Evolutionary conservation across 2,797 vertebrate species (phyloP), one percentile per base, ranked within the genome.

Genomic region (Mormyrus hasselquistii): DNA sequence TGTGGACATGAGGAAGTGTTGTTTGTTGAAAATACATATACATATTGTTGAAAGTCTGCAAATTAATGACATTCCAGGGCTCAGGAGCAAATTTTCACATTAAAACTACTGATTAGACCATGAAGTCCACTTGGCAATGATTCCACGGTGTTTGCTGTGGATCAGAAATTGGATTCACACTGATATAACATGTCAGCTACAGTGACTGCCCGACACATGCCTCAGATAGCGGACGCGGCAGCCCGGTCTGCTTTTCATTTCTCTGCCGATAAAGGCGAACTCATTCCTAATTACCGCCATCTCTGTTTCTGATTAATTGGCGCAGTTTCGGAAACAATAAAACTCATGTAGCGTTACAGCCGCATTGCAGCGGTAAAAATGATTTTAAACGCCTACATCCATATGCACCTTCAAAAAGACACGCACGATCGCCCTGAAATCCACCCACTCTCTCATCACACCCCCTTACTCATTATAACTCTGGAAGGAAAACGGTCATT

Each of bases 401-500:
- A 59, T 12, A 86, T 88, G 34, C 19, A 14, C 82, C 90, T 88
- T 55, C 87, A 83, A 57, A 50, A 38, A 59, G 90, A 55, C 87
- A 73, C 7, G 73, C 52, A 86, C 9, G 62, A 53, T 29, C 16
- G 50, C 49, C 29, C 65, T 41, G 50, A 86, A 41, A 73, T 53
- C 47, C 25, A 76, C 55, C 25, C 55, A 14, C 19, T 79, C 89
- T 87, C 88, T 87, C 90, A 4, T 53, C 84, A 88, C 82, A 85
- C 89, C 91, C 86, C 89, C 87, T 89, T n/a, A 50, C n/a, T 89
- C 90, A 90, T 92, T 83, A 89, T 84, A 90, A 90, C 19, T 19
- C 88, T 79, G 44, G 65, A 76, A 91, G 90, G 90, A 89, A 92
- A 91, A 90, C 49, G 91, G 92, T 93, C 92, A 92, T 89, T 55